Base-by-base conservation (phyloP, 35 echinoderm and acorn worm genomes). In the Anneissia japonica region DNA sequence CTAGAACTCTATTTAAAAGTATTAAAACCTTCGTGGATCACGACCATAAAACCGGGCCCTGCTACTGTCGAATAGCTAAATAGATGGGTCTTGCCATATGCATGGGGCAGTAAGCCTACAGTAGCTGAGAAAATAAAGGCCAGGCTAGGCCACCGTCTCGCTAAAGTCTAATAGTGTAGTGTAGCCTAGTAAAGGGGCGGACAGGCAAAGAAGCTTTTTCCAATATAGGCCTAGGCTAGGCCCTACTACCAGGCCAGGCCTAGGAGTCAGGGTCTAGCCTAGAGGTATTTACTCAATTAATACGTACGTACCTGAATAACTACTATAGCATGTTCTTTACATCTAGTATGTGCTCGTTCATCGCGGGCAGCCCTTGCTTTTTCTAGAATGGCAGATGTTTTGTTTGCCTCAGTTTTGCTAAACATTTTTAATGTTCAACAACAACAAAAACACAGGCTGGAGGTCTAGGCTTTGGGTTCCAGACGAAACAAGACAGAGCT, bases 311-410 rank as follows among this genome's bases (percentile, higher is more conserved):
- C 95, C 91, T 97, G 95, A 81, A 97, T 93, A 76, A 82, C 81
- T 14, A 97, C 74, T 19, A 79, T 55, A 38, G 95, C 88, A 31
- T 91, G 41, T 43, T 86, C 86, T 81, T 86, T 89, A 36, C 83
- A 75, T 33, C 82, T 88, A 36, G 46, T 34, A 0, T 90, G 81
- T 34, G 95, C 95, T 51, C 95, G 84, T 81, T 97, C 95, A 77
- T 93, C 82, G 35, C 95, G 74, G 29, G 95, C 81, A 16, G 91
- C 91, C 74, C 93, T 97, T 30, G 91, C 91, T 81, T 97, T 97
- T 43, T 97, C 95, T 30, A 97, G 74, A 28, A 97, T n/a, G n/a
- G 38, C 32, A 38, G 35, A 40, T 81, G 2, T 10, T n/a, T 81
- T 81, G n/a, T 37, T 81, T 38, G 37, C 4, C 23, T 81, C 79